These are phyloP conservation scores for Megaleporinus macrocephalus DNA, from an alignment of 2,113 vertebrate species.

Conservation along the genomic window DNA sequence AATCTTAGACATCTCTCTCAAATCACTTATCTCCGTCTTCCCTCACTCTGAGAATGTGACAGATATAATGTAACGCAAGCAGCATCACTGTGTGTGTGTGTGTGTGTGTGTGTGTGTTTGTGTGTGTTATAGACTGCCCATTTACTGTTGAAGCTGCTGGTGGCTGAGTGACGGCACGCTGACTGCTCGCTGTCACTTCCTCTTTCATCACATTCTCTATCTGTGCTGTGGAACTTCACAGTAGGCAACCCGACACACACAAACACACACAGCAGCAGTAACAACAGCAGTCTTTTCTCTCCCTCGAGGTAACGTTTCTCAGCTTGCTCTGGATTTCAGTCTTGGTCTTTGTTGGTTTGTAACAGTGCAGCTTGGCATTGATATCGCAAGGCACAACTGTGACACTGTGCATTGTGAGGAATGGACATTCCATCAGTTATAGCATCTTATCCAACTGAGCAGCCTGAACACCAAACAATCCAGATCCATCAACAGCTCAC, in stretches of 20 bases:
- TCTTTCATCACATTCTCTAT: conserved; percentile 50
- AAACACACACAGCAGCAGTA: conserved; percentile 3
- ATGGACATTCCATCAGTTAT: no score
- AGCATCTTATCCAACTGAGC: no score
- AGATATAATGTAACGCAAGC: conserved; percentile 16
- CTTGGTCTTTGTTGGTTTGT: not conserved
- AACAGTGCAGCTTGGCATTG: no score
- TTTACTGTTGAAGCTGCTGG: conserved; percentile 44
- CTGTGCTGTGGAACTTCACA: conserved; percentile 26
- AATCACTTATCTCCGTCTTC: conserved; percentile 22
- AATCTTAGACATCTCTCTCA: conserved; percentile 14
- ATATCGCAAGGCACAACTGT: no score
- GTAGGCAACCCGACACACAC: conserved; percentile 23
- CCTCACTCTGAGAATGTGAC: conserved; percentile 14
- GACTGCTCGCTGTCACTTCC: conserved; percentile 59
- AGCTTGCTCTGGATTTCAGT: not conserved
- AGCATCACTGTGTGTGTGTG: conserved; percentile 11
- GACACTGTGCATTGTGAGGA: no score
- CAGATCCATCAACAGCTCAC: no score
- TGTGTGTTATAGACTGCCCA: conserved; percentile 6
- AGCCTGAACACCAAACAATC: no score
- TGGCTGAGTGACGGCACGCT: conserved; percentile 46
- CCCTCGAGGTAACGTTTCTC: not conserved
- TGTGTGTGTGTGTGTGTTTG: conserved; percentile 10
- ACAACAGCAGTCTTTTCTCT: not conserved